These are phyloP conservation scores for Eurytoma adleriae DNA, from an alignment of 2,888 invertebrate species.

Conservation along the genomic window DNA sequence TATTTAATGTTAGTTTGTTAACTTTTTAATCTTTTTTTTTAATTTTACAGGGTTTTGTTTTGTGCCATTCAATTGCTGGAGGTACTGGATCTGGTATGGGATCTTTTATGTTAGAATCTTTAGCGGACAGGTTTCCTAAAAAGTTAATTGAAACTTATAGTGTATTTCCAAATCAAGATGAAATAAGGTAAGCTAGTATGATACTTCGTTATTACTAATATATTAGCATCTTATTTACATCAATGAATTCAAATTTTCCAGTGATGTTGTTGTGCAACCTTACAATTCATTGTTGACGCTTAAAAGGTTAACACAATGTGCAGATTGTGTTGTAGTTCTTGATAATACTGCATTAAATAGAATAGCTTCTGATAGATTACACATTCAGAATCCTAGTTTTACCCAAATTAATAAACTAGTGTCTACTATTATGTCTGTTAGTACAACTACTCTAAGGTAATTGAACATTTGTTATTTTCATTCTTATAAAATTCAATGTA, in stretches of 20 bases:
- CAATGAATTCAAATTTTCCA: constrained; percentile 71
- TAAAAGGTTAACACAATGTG: constrained; percentile 94
- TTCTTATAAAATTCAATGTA: constrained; percentile 1
- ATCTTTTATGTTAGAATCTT: constrained; percentile 92
- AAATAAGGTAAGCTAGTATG: constrained; percentile 83
- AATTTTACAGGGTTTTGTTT: constrained; percentile 88
- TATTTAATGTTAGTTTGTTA: not conserved
- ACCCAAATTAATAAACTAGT: constrained; percentile 98
- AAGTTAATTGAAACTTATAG: constrained; percentile 99
- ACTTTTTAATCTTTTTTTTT: constrained; percentile 1
- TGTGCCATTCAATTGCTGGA: constrained; percentile 99
- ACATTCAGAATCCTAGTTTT: constrained; percentile 97
- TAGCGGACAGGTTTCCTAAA: constrained; percentile 96
- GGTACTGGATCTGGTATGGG: constrained; percentile 99
- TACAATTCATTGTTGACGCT: constrained; percentile 97
- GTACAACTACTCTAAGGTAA: constrained; percentile 93
- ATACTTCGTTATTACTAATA: not conserved
- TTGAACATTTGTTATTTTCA: constrained; percentile 16
- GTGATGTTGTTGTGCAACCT: constrained; percentile 97
- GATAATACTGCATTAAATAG: constrained; percentile 98
- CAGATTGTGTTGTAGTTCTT: constrained; percentile 97
- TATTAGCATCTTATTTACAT: not conserved
- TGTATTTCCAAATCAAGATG: constrained; percentile 98
- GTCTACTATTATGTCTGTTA: constrained; percentile 98
- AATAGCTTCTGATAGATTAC: constrained; percentile 94